Base-by-base conservation (phyloP, 2,888 invertebrate genomes). In the Thysanoteuthis rhombus region DNA sequence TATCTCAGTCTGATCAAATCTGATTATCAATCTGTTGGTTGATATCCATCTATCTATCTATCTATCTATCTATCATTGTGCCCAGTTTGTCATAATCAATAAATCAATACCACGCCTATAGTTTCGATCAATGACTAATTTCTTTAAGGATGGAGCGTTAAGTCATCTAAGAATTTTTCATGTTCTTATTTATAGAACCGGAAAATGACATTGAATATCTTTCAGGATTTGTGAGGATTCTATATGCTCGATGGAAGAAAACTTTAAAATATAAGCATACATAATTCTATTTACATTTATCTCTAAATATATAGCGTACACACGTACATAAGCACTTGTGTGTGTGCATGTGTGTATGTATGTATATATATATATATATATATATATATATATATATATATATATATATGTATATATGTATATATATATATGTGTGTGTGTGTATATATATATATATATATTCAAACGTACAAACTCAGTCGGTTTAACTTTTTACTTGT, bases 361-460 rank as follows among this genome's bases (percentile, higher is more conserved):
- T n/a, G 10, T 19, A 6, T 3, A 2, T 2, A n/a, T 75, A n/a
- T 75, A 75, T 75, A 32, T n/a, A n/a, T n/a, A 75, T n/a, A 12
- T 75, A 75, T 75, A 75, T 75, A 75, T 75, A 75, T 75, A 75
- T 75, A 75, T 75, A 75, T 75, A 75, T 75, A 36, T n/a, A 75
- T 75, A 36, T 1, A n/a, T 32, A 28, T 58, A 58, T n/a, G 32
- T 58, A 58, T 32, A n/a, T 75, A 75, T 75, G n/a, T 75, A n/a
- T 32, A n/a, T 52, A 52, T 0, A 52, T 52, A 52, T 19, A 52
- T 52, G 22, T 52, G 4, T 52, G 5, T 52, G 22, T 52, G 22
- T 52, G 22, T 52, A 22, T 52, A 52, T 22, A 19, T 52, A 28
- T n/a, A 75, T 75, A 75, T 75, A 75, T 75, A n/a, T 75, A 75